These are phyloP conservation scores for Nephotettix cincticeps DNA, from an alignment of 1,140 invertebrate species.

Conservation along the genomic window DNA sequence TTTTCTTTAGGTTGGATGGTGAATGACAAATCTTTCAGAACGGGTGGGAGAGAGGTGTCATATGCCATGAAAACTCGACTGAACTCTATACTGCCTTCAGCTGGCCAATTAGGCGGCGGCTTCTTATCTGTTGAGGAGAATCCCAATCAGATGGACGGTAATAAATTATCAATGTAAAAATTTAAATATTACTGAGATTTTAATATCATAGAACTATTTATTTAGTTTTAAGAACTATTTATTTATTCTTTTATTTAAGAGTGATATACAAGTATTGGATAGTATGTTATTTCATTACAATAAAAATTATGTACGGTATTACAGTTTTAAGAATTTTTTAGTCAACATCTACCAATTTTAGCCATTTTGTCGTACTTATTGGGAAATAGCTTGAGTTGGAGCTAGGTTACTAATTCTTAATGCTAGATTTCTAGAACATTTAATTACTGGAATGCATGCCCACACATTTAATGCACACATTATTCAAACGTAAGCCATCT, in stretches of 20 bases:
- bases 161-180: too few species aligned
- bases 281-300: too few species aligned
- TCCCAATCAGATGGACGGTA: slow-evolving; percentile 48
- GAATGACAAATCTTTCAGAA: slow-evolving; percentile 61
- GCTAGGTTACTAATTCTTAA: neutral
- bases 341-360: too few species aligned
- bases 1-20: slow-evolving; percentile 49
- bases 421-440: neutral
- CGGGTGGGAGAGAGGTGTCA: slow-evolving; percentile 57
- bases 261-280: too few species aligned
- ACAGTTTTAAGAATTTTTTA: too few species aligned
- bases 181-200: too few species aligned
- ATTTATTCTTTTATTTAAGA: neutral
- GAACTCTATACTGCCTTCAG: slow-evolving; percentile 55
- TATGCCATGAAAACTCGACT: slow-evolving; percentile 67
- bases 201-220: too few species aligned
- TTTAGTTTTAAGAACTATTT: too few species aligned
- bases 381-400: neutral
- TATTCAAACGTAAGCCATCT: neutral
- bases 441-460: neutral
- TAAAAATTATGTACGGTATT: too few species aligned
- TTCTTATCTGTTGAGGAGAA: slow-evolving; percentile 46
- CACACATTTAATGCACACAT: neutral
- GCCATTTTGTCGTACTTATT: neutral
- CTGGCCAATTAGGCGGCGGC: slow-evolving; percentile 47